Percentiles rank a stretch among this genome's conserved stretches.
Conservation (phyloP, 2,888 invertebrate genomes). For the Drosophila paranaensis region DNA sequence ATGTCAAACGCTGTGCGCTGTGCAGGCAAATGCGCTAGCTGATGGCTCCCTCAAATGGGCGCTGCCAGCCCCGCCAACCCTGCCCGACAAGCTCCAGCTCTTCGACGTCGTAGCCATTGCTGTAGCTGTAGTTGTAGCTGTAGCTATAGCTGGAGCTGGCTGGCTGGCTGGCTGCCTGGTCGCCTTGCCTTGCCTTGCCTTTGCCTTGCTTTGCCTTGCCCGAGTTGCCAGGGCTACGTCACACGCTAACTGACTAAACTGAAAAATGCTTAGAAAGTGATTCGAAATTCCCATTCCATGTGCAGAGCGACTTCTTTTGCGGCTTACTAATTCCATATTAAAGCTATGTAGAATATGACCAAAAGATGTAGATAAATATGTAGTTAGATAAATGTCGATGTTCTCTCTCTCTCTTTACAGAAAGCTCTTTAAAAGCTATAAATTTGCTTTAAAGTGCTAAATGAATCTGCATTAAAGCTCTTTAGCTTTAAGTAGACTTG, state of each 20-base stretch:
- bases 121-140: slow-evolving; percentile 50
- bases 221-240: slow-evolving; percentile 64
- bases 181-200: slow-evolving; percentile 58
- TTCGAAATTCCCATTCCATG: slow-evolving; percentile 9
- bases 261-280: slow-evolving; percentile 34
- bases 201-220: slow-evolving; percentile 23
- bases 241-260: slow-evolving; percentile 29
- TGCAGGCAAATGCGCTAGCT: slow-evolving; percentile 77
- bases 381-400: not conserved
- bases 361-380: not conserved
- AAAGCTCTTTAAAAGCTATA: not conserved
- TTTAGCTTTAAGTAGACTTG: not conserved
- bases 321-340: not conserved
- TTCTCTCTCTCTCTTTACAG: not conserved
- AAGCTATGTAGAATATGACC: not conserved
- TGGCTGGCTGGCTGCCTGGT: slow-evolving; percentile 65
- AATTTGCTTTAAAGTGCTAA: not conserved
- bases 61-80: slow-evolving; percentile 76
- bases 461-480: not conserved
- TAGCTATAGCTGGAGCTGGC: slow-evolving; percentile 44
- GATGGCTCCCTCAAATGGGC: slow-evolving; percentile 82
- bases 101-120: slow-evolving; percentile 52
- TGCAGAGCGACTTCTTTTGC: slow-evolving; percentile 6
- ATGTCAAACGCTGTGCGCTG: slow-evolving; percentile 82
- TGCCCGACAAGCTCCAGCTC: slow-evolving; percentile 67